These are phyloP conservation scores for Hoplodrina blanda DNA, from an alignment of 2,888 invertebrate genomes.

Conservation along the genomic window DNA sequence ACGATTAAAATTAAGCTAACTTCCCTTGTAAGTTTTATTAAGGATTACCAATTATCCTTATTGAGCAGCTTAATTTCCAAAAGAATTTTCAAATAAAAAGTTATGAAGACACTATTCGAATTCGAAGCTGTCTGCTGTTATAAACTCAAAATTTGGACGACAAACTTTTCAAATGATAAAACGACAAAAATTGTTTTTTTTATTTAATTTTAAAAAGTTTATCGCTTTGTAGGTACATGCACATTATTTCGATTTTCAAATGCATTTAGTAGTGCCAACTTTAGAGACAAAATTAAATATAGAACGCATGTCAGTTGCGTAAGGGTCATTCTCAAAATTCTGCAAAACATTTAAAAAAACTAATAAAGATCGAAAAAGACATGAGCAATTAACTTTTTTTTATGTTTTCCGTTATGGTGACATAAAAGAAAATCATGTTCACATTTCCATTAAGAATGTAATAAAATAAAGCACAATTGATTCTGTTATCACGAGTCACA, in stretches of 20 bases:
- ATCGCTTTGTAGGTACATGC: too few species aligned
- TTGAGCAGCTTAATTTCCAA: not conserved
- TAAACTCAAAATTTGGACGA: constrained; percentile 4
- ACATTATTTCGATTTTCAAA: constrained; percentile 8
- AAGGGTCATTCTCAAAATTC: constrained; percentile 22
- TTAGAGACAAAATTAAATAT: not conserved
- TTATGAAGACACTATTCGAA: constrained; percentile 30
- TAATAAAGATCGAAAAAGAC: not conserved
- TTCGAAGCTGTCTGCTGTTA: constrained; percentile 21
- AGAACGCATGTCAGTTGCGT: not conserved
- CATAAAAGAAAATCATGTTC: constrained; percentile 44
- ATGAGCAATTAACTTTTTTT: constrained; percentile 2
- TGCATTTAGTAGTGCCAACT: not conserved
- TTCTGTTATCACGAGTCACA: constrained; percentile 69
- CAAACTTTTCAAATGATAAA: not conserved
- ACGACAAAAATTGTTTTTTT: too few species aligned
- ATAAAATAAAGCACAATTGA: constrained; percentile 71
- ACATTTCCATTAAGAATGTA: constrained; percentile 54
- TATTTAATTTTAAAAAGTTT: too few species aligned
- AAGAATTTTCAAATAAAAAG: constrained; percentile 5
- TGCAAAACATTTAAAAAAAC: not conserved
- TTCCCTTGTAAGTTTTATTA: not conserved
- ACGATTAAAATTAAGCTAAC: constrained; percentile 1
- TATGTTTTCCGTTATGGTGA: constrained; percentile 8
- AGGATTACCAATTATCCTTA: constrained; percentile 7